Base-by-base conservation (phyloP, 2,888 invertebrate genomes). In the Nymphalis polychloros region DNA sequence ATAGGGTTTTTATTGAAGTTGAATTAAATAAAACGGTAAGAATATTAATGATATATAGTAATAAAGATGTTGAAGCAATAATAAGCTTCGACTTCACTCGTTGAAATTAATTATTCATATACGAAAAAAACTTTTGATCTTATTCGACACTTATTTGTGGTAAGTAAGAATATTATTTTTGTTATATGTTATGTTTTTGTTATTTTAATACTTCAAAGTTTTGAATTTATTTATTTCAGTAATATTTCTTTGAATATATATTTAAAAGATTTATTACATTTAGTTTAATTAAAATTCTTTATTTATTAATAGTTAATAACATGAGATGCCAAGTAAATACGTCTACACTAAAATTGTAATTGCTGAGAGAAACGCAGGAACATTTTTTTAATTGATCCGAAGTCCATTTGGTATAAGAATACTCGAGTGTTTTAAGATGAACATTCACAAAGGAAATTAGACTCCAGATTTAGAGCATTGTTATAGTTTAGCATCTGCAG, bases 401-500 rank as follows among this genome's bases (percentile, higher is more conserved):
- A 62, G 55, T 49, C 61, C 55, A 67, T 55, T 62, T 48, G 16
- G 47, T 60, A 47, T 27, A 50, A 67, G 55, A 67, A 62, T 62
- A 55, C 27, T 57, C 55, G 60, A 67, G 55, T 62, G 67, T 62
- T 62, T 68, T 61, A 64, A 57, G 52, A 57, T 35, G 62, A 52
- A 64, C 52, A 57, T 63, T 69, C 63, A 63, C 69, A 70, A 63
- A 66, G 64, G 55, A 70, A 69, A 69, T 70, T 68, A 66, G 63
- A 70, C 64, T 63, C 69, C 71, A 66, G 68, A 73, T 74, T 74
- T 74, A 74, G 72, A 71, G 62, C 63, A 72, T 73, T 72, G 73
- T 72, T 74, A 67, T 68, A 71, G 68, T 72, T 70, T 63, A 69
- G 66, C 72, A 72, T 74, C 74, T 74, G 74, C 71, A 67, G 65